Conservation (phyloP, 2,888 invertebrate genomes). For the Oscheius sp. region DNA sequence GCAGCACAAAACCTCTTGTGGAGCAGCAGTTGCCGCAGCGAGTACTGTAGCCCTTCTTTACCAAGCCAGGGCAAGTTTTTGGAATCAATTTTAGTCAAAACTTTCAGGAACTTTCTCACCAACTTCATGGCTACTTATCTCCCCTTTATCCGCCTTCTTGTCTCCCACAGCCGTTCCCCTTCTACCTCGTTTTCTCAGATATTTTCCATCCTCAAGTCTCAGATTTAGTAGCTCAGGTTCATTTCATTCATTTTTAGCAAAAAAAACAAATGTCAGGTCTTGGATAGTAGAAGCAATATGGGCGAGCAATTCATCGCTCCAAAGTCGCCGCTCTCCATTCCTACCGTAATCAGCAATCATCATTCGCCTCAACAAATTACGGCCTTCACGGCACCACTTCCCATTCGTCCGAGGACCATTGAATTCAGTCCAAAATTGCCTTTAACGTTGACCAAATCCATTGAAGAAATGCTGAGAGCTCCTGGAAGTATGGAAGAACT, state of each 20-base stretch:
- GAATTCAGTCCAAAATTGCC: slow-evolving; percentile 57
- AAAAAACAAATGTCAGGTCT: not conserved
- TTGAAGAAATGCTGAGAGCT: slow-evolving; percentile 61
- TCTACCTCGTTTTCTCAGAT: slow-evolving; percentile 45
- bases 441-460: slow-evolving; percentile 61
- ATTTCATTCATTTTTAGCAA: not conserved
- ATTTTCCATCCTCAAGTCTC: slow-evolving; percentile 55
- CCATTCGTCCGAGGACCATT: slow-evolving; percentile 34
- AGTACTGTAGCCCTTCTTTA: slow-evolving; percentile 1
- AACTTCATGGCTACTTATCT: slow-evolving; percentile 30
- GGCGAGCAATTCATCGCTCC: slow-evolving; percentile 2
- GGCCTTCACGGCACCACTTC: slow-evolving; percentile 20
- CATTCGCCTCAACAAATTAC: not conserved
- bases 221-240: slow-evolving; percentile 35
- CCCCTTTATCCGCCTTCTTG: slow-evolving; percentile 32
- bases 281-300: slow-evolving; percentile 11
- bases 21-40: slow-evolving; percentile 3
- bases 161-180: slow-evolving; percentile 31
- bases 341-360: not conserved
- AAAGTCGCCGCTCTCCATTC: not conserved
- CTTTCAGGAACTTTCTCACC: slow-evolving; percentile 19
- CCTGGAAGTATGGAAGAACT: slow-evolving; percentile 46
- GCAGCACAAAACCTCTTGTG: slow-evolving; percentile 31
- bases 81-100: not conserved
- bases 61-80: slow-evolving; percentile 10